These are phyloP conservation scores for Tamandua tetradactyla DNA, from an alignment of 2,797 vertebrate genomes.

Conservation along the genomic window DNA sequence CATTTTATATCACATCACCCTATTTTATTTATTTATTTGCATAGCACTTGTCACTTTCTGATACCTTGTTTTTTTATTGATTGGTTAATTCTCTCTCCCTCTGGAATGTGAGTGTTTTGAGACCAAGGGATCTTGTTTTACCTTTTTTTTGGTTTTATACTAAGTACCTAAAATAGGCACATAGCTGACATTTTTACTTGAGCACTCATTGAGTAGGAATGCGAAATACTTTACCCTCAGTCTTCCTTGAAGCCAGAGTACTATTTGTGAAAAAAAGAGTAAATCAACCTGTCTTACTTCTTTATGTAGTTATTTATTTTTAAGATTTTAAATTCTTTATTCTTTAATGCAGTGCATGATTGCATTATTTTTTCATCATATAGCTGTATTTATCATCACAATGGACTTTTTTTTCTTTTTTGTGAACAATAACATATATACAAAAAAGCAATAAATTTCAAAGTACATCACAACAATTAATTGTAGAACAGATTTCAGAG, in stretches of 20 bases:
- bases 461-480: too few species aligned
- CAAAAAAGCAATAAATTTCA: too few species aligned
- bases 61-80: not conserved
- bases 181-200: slow-evolving; percentile 26
- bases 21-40: slow-evolving; percentile 43
- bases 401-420: too few species aligned
- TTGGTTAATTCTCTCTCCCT: not conserved
- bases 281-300: slow-evolving; percentile 20
- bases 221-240: not conserved
- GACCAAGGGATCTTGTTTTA: not conserved
- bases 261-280: not conserved
- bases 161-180: not conserved
- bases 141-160: not conserved
- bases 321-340: too few species aligned
- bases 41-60: not conserved
- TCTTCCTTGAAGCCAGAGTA: slow-evolving; percentile 25
- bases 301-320: too few species aligned
- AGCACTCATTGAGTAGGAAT: not conserved
- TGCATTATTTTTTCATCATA: too few species aligned
- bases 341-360: too few species aligned
- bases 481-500: too few species aligned
- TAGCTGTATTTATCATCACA: too few species aligned
- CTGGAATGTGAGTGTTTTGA: slow-evolving; percentile 1
- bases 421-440: too few species aligned
- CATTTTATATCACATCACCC: not conserved